Base-by-base conservation (phyloP, 2,797 vertebrate genomes). In the Steatocranus sp. region DNA sequence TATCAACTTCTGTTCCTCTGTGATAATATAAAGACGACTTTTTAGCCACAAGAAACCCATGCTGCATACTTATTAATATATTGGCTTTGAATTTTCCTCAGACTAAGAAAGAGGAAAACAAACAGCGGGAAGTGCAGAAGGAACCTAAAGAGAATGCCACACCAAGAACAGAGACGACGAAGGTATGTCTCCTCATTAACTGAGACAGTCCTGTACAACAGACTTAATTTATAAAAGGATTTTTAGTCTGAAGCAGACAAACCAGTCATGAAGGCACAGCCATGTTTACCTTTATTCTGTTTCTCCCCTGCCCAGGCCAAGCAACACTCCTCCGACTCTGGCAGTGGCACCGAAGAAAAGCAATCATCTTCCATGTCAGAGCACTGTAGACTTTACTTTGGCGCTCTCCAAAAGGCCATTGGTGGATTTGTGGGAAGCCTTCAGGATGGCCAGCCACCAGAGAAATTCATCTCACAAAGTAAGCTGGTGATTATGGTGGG, bases 401-500 rank as follows among this genome's bases (percentile, higher is more conserved):
- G 96, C 0, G 98, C 97, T 0, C 96, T 99, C 38, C 97, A 97
- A 90, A 99, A 98, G 75, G 98, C 98, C 66, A 96, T 98, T 1
- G 5, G 84, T 0, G 95, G 95, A 3, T 97, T 99, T 30, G 84
- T 92, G 20, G 20, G 49, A 73, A 97, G 97, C 79, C 95, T 99
- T 43, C 78, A 75, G 81, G 93, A 87, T 4, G 88, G 95, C 46
- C 97, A 97, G 85, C 96, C 97, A 0, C 98, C 98, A 0, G 98
- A 99, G 82, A 94, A 92, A 88, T 97, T 99, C 90, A 98, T 99
- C 89, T 95, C 96, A 0, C 97, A 98, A 80, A 97, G 98, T 91
- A 99, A 99, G 79, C 95, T 99, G 89, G 96, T 99, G 87, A 98
- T 99, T 91, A 98, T 97, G 96, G 97, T 98, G 14, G 98, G 98